Base-by-base conservation (phyloP, 2,113 vertebrate species). In the Merops nubicus region DNA sequence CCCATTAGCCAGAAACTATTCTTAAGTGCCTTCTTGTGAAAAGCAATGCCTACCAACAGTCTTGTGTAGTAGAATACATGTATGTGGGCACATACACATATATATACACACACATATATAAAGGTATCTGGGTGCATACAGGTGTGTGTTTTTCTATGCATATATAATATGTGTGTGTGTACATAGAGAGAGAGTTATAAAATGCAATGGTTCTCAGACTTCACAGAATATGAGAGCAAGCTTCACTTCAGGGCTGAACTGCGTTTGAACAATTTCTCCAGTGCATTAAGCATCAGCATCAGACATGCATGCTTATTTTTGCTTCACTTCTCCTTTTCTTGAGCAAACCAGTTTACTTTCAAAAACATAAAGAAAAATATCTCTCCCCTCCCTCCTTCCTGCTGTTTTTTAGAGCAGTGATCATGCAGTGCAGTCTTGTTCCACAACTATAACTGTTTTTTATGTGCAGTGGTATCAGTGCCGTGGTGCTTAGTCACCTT, bases 251-350 rank as follows among this genome's bases (percentile, higher is more conserved):
- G 73, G 68, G 60, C 33, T 88, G 48, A 90, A 48, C 72, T 81
- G 77, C 40, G 93, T 91, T 93, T 92, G 88, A 91, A 65, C 88
- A 95, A 92, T 96, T 96, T 94, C 82, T 96, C 67, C 72, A 92
- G 87, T 75, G 77, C 83, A 95, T 93, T 93, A 91, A 72, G 80
- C 75, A 96, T 93, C 67, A 88, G 72, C 65, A 91, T 91, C 81
- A 89, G 88, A 81, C 85, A 93, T 51, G 59, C 88, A 88, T 57
- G 40, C 15, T 15, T 89, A 77, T n/a, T 59, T 78, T 90, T 63
- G 13, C 73, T 91, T 92, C 73, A 72, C 26, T 82, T 65, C 51
- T 90, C 90, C 93, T 90, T 90, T 93, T 92, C 81, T 96, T 26
- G 23, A 85, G 38, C 63, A 93, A 97, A 77, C 48, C 87, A 70